These are phyloP conservation scores for Ailurus styani DNA, from an alignment of 2,113 vertebrate species.

Conservation along the genomic window DNA sequence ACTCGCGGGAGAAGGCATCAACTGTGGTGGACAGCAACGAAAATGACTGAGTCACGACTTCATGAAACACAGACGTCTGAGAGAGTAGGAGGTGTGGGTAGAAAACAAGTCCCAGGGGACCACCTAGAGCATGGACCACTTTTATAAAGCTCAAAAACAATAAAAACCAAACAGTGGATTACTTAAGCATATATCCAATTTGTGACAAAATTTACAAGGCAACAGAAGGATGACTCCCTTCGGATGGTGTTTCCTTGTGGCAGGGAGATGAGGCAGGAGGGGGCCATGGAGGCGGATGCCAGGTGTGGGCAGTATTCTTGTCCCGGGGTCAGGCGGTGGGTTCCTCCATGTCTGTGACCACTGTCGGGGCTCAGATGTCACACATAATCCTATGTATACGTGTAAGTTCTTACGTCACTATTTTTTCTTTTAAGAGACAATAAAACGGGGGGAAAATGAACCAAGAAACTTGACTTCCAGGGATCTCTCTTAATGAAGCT, in stretches of 20 bases:
- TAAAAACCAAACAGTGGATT: background rate
- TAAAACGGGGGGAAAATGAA: background rate
- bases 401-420: background rate
- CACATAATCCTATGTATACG: no score
- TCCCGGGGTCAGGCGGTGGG: background rate
- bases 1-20: background rate
- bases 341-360: background rate
- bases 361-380: no score
- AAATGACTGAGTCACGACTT: background rate
- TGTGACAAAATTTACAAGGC: background rate
- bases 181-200: background rate
- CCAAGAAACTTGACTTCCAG: background rate
- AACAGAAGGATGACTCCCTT: background rate
- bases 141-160: background rate
- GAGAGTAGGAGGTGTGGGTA: background rate
- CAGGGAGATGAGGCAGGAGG: background rate
- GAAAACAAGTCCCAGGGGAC: background rate
- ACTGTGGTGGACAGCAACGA: background rate
- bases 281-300: background rate
- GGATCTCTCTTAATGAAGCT: background rate
- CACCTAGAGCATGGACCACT: background rate
- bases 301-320: background rate
- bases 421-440: background rate
- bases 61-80: background rate
- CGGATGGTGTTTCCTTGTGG: background rate